Base-by-base conservation (phyloP, 2,888 invertebrate genomes). In the Smittia aterrima region DNA sequence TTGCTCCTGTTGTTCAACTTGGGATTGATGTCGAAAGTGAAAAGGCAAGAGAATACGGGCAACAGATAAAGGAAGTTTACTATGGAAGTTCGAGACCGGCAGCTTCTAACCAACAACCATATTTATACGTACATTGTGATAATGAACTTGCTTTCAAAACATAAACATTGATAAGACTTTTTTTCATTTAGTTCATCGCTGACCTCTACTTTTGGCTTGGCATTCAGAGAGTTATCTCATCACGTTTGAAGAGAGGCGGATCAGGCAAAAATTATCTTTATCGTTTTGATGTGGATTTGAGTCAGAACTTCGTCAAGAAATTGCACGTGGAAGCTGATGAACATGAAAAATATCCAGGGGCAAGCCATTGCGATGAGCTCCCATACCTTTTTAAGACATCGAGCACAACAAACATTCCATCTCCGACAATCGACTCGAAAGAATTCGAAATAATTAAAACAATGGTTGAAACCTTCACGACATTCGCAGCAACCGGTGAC, bases 181-280 rank as follows among this genome's bases (percentile, higher is more conserved):
- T 16, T 7, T 18, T 58, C n/a, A n/a, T 58, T 18, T 13, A 58
- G 58, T 58, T 22, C 22, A 58, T 27, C n/a, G 38, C 27, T 9
- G 67, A 67, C n/a, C 9, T 67, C 7, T 20, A 67, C 13, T 83
- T 83, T 75, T 83, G 82, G 83, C 83, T 82, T 75, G 81, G 80
- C 75, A 81, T 83, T 38, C 82, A 83, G 74, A 78, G 82, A 11
- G 81, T 82, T 0, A 11, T 76, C 16, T 77, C 80, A 13, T 81
- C 83, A 6, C 79, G 82, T 0, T 75, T 78, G 0, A 76, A 79
- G 1, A 24, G 9, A 16, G 53, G 25, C 7, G 54, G 70, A 18
- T 40, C 38, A 16, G 47, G 53, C 24, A 70, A 70, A 25, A 70
- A 18, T 53, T 70, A 22, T 40, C 13, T 47, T 3, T 70, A 70